These are phyloP conservation scores for Crossoptilon crossoptilon DNA, from an alignment of 2,797 vertebrate species.

Conservation along the genomic window DNA sequence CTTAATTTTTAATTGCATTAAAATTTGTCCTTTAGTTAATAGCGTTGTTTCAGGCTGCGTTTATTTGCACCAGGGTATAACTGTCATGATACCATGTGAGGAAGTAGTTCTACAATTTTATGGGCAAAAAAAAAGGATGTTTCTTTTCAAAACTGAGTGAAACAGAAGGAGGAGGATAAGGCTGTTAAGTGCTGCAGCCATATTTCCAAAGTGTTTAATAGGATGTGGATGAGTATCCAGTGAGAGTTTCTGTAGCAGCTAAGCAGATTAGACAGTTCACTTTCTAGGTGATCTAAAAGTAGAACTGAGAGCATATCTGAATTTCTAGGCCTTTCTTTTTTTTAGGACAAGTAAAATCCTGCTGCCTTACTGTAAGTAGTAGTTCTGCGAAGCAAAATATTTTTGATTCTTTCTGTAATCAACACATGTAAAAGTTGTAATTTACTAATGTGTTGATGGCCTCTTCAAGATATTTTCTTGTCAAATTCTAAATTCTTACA, in stretches of 20 bases:
- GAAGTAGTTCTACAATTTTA: neutral
- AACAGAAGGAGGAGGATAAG: neutral
- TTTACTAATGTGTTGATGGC: neutral
- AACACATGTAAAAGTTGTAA: neutral
- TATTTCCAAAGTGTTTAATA: neutral
- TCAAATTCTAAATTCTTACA: neutral
- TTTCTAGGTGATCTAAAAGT: neutral
- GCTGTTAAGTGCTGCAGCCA: rapidly evolving
- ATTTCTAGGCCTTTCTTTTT: neutral
- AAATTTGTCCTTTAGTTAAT: neutral
- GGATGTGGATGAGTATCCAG: neutral
- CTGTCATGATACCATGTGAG: neutral
- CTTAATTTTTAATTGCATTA: neutral
- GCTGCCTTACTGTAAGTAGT: neutral
- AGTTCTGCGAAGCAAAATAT: neutral
- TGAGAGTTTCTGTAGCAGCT: neutral
- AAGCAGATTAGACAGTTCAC: neutral
- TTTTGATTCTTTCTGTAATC: neutral
- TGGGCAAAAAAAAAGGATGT: neutral
- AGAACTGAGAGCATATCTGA: neutral
- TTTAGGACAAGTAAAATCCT: neutral
- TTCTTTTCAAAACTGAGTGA: neutral
- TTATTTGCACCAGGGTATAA: neutral
- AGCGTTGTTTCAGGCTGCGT: rapidly evolving
- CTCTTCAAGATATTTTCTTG: neutral